Percentiles rank a stretch among this genome's conserved stretches.
These are phyloP conservation scores for Phoeniculus purpureus DNA, from an alignment of 2,797 vertebrate genomes.

Conservation along the genomic window DNA sequence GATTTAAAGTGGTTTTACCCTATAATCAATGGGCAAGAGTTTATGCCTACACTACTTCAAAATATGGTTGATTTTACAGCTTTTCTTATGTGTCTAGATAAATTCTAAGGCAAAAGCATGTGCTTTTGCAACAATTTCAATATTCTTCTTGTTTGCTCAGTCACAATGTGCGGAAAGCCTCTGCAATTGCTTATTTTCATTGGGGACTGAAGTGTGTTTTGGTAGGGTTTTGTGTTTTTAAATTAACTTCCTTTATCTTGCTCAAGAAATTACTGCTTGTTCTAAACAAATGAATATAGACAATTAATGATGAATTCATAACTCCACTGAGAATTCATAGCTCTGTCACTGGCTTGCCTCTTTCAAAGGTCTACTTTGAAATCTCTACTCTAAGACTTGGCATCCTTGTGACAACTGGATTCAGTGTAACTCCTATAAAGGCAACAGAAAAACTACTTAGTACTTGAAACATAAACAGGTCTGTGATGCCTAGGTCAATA, in stretches of 20 bases:
- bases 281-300: background rate
- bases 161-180: background rate
- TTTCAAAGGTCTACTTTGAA: background rate
- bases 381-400: background rate
- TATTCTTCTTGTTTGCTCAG: background rate
- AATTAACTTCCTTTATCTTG: background rate
- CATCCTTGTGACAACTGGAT: background rate
- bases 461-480: background rate
- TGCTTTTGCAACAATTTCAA: background rate
- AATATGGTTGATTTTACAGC: background rate
- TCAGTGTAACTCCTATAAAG: conserved; percentile 2
- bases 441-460: conserved; percentile 1
- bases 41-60: background rate
- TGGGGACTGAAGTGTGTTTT: background rate
- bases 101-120: background rate
- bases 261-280: background rate
- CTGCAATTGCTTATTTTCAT: background rate
- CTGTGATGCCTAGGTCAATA: background rate
- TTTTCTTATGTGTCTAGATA: background rate
- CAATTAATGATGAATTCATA: background rate
- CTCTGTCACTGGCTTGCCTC: background rate
- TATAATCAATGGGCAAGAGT: background rate
- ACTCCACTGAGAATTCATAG: background rate
- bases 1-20: background rate
- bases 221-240: background rate